Base-by-base conservation (phyloP, 2,113 vertebrate species). In the Petroica traversi region DNA sequence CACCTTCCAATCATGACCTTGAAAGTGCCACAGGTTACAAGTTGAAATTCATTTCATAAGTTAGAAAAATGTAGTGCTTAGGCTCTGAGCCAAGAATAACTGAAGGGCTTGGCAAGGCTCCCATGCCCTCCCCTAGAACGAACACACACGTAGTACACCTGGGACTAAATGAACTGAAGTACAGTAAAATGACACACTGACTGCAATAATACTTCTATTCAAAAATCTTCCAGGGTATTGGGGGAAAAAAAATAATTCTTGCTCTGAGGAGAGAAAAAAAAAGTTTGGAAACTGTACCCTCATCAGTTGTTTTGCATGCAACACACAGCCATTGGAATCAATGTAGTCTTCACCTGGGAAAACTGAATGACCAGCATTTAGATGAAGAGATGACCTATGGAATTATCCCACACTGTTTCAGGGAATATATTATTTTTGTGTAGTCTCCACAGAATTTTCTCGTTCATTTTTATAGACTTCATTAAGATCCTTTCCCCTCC, bases 61-160 rank as follows among this genome's bases (percentile, higher is more conserved):
- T 93, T 89, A 93, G 86, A 97, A 98, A 96, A 98, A 98, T 94
- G 96, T 76, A 96, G 92, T 63, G 92, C 93, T 97, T 91, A 73
- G 97, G 97, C 88, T 91, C 59, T 38, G 74, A 41, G 78, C 95
- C 93, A 97, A 97, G 94, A 96, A 96, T 90, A 92, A 91, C 88
- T 85, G 77, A 95, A 96, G 94, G 94, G 83, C 93, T 95, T 93
- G 95, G 96, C 97, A 95, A 77, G 87, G 80, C 83, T 92, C 87
- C 92, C 88, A 93, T 84, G 85, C 93, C 91, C 86, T 59, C 84
- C 91, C 91, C 55, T 58, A 63, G 88, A 87, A 94, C 58, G 95
- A 98, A 97, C 84, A 97, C 96, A 97, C 95, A 97, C 91, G 88
- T 94, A 90, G 96, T 91, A 82, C 88, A 84, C 94, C 94, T 79